Conservation (phyloP, 2,888 invertebrate species). For the Hydriomena furcata region DNA sequence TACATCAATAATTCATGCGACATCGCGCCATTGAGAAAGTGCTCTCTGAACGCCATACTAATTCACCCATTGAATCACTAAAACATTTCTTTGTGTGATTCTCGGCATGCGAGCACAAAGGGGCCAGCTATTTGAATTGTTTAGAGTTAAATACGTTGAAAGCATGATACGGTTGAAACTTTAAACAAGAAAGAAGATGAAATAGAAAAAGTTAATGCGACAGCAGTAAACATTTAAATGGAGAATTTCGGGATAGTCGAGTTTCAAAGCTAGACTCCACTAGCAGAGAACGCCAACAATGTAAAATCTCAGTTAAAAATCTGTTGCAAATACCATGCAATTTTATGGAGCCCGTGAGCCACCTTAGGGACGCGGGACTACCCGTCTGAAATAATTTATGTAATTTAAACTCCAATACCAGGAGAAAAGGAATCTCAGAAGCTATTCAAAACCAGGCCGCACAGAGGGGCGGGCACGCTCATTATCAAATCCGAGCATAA, state of each 20-base stretch:
- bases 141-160: slow-evolving; percentile 16
- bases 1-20: slow-evolving; percentile 78
- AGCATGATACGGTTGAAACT: slow-evolving; percentile 20
- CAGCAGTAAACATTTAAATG: slow-evolving; percentile 4
- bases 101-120: slow-evolving; percentile 35
- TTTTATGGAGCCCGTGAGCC: slow-evolving; percentile 47
- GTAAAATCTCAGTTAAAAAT: slow-evolving; percentile 5
- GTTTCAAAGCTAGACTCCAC: slow-evolving; percentile 18
- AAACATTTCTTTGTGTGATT: slow-evolving; percentile 54
- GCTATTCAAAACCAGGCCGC: slow-evolving; percentile 45
- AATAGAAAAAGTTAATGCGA: slow-evolving; percentile 4
- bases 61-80: slow-evolving; percentile 69
- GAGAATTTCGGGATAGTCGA: slow-evolving; percentile 5
- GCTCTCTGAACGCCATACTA: slow-evolving; percentile 79
- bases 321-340: slow-evolving; percentile 40
- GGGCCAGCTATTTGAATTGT: slow-evolving; percentile 33
- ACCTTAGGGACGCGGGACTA: slow-evolving; percentile 54
- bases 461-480: slow-evolving; percentile 1
- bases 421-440: slow-evolving; percentile 65
- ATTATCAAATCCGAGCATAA: slow-evolving; percentile 12
- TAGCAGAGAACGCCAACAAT: slow-evolving; percentile 13
- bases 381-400: slow-evolving; percentile 71
- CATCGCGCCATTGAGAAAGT: slow-evolving; percentile 81
- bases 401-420: slow-evolving; percentile 74
- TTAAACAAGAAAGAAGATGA: slow-evolving; percentile 6